phyloP scores from a whole-genome alignment of 2,888 invertebrate genomes.

The Brenthis ino region DNA sequence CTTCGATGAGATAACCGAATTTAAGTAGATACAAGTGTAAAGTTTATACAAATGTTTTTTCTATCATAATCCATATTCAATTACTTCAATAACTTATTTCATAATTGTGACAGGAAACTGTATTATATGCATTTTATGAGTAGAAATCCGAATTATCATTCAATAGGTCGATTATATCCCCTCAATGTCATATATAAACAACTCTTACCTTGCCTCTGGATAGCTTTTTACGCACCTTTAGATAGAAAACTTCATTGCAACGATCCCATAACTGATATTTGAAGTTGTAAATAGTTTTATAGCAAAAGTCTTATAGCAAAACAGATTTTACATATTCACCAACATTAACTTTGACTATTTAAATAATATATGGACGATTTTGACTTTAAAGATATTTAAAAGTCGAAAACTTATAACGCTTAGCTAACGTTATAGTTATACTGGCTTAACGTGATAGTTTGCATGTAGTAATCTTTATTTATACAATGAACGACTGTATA shows the following conservation, averaged over 20 bases:
- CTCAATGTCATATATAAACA: conserved; percentile 43
- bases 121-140: conserved; percentile 29
- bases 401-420: no score
- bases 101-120: conserved; percentile 27
- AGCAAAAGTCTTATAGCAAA: conserved; percentile 28
- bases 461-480: no score
- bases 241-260: conserved; percentile 19
- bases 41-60: not conserved
- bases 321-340: conserved; percentile 1
- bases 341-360: not conserved
- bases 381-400: no score
- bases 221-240: conserved; percentile 56
- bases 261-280: conserved; percentile 22
- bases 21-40: not conserved
- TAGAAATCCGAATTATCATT: conserved; percentile 34
- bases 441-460: no score
- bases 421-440: no score
- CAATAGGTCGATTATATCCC: conserved; percentile 26
- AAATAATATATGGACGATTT: not conserved
- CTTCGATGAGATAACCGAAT: not conserved
- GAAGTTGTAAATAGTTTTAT: conserved; percentile 18
- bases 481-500: no score
- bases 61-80: conserved; percentile 19
- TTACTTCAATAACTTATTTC: conserved; percentile 19
- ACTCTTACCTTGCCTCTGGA: conserved; percentile 50